Percentiles rank a stretch among this genome's conserved stretches.
These are phyloP conservation scores for Salpingus planirostris DNA, from an alignment of 2,888 invertebrate genomes.

Conservation along the genomic window DNA sequence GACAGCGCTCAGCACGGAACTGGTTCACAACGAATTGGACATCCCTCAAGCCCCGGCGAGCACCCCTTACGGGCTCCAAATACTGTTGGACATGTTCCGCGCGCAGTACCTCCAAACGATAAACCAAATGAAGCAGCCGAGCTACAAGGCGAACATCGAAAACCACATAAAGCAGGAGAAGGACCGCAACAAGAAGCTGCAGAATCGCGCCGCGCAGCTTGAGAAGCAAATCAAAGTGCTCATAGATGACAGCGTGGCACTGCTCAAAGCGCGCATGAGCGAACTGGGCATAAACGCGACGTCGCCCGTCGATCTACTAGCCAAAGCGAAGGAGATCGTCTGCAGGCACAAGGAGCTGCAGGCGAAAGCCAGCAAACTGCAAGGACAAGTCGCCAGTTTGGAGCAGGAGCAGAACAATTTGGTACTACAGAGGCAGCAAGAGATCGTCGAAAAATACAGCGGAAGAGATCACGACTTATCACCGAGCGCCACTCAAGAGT, in stretches of 20 bases:
- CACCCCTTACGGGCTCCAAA: slow-evolving; percentile 79
- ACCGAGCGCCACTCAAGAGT: slow-evolving; percentile 65
- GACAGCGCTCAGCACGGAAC: slow-evolving; percentile 64
- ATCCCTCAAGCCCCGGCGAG: slow-evolving; percentile 69
- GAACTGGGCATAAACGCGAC: slow-evolving; percentile 85
- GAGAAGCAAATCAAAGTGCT: slow-evolving; percentile 89
- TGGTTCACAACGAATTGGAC: slow-evolving; percentile 73
- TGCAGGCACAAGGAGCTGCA: slow-evolving; percentile 87
- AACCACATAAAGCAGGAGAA: slow-evolving; percentile 75
- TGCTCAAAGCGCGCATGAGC: slow-evolving; percentile 81
- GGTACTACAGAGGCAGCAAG: slow-evolving; percentile 64
- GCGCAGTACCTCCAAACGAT: slow-evolving; percentile 80
- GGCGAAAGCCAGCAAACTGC: slow-evolving; percentile 76
- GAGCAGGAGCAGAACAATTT: slow-evolving; percentile 70
- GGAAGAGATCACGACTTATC: slow-evolving; percentile 53
- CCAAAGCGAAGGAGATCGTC: slow-evolving; percentile 87
- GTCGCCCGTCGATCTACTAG: slow-evolving; percentile 74
- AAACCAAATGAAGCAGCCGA: slow-evolving; percentile 71
- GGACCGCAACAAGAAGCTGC: slow-evolving; percentile 64
- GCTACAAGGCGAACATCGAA: slow-evolving; percentile 63
- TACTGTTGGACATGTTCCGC: slow-evolving; percentile 75
- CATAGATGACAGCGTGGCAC: slow-evolving; percentile 83
- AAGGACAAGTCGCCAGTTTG: slow-evolving; percentile 68
- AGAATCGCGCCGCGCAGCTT: slow-evolving; percentile 77
- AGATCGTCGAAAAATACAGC: slow-evolving; percentile 64